Evolutionary conservation across 2,797 vertebrate species (phyloP), one percentile per base, ranked within the genome.

Genomic region (Hippopotamyrus pictus): DNA sequence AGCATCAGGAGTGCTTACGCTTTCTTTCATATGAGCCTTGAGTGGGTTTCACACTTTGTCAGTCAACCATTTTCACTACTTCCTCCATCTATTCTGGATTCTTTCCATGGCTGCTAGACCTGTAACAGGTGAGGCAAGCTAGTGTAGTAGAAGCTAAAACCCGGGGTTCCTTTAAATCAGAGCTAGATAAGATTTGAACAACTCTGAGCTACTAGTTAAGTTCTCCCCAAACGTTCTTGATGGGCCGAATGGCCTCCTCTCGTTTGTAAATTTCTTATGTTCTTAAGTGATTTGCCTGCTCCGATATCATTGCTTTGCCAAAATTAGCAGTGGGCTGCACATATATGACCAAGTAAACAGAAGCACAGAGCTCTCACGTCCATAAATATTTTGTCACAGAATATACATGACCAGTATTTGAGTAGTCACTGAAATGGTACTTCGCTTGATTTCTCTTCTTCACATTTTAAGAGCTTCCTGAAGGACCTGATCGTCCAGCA

Each of bases 401-500:
- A 44, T n/a, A n/a, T 44, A 46, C 73, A n/a, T 4, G 37, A 46
- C 19, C 62, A 29, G 62, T 73, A 37, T 73, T 73, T 73, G 3
- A 73, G 65, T 37, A 33, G 33, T 73, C 65, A 14, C 29, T 37
- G 65, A 29, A 37, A 12, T 82, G 41, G 17, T 1, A 25, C 41
- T 50, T 41, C 1, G 0, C 5, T 48, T 84, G 82, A 84, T 11
- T 29, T n/a, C 46, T 25, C 22, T 8, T 46, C 12, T 85, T 50
- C 82, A 25, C 48, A 51, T 85, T 85, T 50, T 85, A 50, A 99
- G 98, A 95, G 95, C 92, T 99, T 99, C 92, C 94, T 99, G 90
- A 95, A 96, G 91, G 98, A 99, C 90, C 96, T 99, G 91, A 97
- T 99, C 91, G 59, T 92, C 79, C 96, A 96, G 89, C 97, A 98